Evolutionary conservation across 2,888 invertebrate genomes (phyloP).

Genomic region (Coenonympha arcania): DNA sequence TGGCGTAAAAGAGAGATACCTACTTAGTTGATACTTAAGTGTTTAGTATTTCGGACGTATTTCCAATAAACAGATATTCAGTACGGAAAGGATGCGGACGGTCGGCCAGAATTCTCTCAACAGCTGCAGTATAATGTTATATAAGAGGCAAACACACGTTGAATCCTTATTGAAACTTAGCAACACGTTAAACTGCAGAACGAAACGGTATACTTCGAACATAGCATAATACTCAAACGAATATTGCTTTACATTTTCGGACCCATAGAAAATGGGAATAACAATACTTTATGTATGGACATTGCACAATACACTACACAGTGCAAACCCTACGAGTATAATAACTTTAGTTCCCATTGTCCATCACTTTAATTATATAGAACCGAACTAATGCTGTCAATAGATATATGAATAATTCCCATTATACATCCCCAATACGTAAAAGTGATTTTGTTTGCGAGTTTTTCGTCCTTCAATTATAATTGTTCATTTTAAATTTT

Average conservation of each 20-base stretch:
- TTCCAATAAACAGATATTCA: not conserved
- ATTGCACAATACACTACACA: too few relatives aligned
- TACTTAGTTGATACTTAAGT: too few relatives aligned
- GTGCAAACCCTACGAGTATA: too few relatives aligned
- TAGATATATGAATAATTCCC: too few relatives aligned
- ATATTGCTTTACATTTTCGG: not conserved
- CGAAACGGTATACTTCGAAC: not conserved
- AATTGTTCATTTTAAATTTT: too few relatives aligned
- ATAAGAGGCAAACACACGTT: not conserved
- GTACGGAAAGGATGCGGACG: not conserved
- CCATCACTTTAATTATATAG: not conserved
- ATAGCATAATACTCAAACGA: not conserved
- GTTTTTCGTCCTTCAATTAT: too few relatives aligned
- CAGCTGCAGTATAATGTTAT: not conserved
- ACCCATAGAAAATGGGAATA: not conserved
- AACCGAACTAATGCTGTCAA: not conserved
- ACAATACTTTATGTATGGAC: not conserved
- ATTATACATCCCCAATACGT: too few relatives aligned
- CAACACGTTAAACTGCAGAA: not conserved
- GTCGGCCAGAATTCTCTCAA: not conserved
- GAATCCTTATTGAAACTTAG: slow-evolving; percentile 1
- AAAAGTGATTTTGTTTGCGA: too few relatives aligned
- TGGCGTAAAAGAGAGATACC: too few relatives aligned
- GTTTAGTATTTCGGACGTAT: too few relatives aligned
- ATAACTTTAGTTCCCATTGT: too few relatives aligned